phyloP scores from a whole-genome alignment of 2,888 invertebrate species.

The Rhimphoctona megacephalus region DNA sequence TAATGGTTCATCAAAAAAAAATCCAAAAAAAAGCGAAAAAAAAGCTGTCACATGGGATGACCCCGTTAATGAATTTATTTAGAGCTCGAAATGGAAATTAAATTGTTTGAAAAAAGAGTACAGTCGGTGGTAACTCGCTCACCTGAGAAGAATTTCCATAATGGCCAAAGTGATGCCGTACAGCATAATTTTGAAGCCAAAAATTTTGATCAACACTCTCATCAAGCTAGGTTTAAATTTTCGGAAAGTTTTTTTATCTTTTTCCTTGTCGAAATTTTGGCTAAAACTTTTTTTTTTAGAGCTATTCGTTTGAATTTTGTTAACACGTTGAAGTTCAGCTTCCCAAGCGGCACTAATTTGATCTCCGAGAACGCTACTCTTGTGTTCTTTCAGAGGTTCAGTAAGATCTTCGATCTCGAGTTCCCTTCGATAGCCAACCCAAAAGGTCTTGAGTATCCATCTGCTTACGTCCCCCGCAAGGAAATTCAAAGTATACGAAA shows the following conservation, averaged over 20 bases:
- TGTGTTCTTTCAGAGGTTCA: constrained; percentile 89
- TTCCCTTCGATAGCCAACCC: constrained; percentile 89
- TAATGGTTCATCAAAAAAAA: too few relatives aligned
- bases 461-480: constrained; percentile 81
- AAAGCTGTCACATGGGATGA: too few relatives aligned
- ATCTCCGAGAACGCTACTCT: constrained; percentile 88
- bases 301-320: constrained; percentile 59
- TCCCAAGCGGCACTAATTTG: constrained; percentile 88
- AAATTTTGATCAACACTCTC: constrained; percentile 87
- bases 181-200: constrained; percentile 87
- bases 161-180: constrained; percentile 88
- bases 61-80: too few relatives aligned
- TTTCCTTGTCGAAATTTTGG: neutral
- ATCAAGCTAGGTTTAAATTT: constrained; percentile 88
- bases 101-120: too few relatives aligned
- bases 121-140: constrained; percentile 47
- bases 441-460: constrained; percentile 90
- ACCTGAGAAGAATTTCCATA: constrained; percentile 88
- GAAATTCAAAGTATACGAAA: neutral
- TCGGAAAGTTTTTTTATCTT: constrained; percentile 40
- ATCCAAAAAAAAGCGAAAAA: too few relatives aligned
- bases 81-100: too few relatives aligned
- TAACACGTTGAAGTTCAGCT: constrained; percentile 83
- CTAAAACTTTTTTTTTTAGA: neutral
- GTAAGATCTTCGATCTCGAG: constrained; percentile 89